Evolutionary conservation across 2,797 vertebrate genomes (phyloP).

Genomic region (Pseudomugil gertrudae): DNA sequence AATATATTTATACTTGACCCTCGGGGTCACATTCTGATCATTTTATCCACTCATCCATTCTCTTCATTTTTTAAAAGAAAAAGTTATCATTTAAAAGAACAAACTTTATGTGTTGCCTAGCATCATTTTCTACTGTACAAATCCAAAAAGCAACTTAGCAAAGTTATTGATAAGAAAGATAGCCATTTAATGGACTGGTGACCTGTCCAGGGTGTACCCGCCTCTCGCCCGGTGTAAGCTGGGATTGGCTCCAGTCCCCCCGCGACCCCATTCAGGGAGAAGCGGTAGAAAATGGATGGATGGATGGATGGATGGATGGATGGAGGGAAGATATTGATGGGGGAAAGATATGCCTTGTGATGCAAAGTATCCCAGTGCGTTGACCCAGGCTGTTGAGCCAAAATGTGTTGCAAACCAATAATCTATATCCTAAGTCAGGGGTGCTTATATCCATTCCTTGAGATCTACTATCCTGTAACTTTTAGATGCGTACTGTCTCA

Average conservation of each 20-base stretch:
- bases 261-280: too few relatives aligned
- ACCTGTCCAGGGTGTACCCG: too few relatives aligned
- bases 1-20: conserved; percentile 69
- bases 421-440: background rate
- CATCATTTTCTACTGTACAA: conserved; percentile 20
- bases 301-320: too few relatives aligned
- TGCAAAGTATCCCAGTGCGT: background rate
- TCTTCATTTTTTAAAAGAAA: conserved; percentile 24
- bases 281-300: too few relatives aligned
- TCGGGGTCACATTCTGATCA: conserved; percentile 37
- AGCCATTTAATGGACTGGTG: too few relatives aligned
- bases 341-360: background rate
- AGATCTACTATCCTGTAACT: too few relatives aligned
- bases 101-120: background rate
- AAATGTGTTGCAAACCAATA: background rate
- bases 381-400: conserved; percentile 16
- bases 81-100: conserved; percentile 15
- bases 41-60: conserved; percentile 30
- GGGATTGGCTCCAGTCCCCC: too few relatives aligned
- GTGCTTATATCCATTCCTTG: too few relatives aligned
- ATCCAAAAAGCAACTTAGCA: conserved; percentile 24
- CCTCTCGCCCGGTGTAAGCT: too few relatives aligned
- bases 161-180: too few relatives aligned
- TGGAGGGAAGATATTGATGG: too few relatives aligned
- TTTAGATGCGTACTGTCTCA: too few relatives aligned